Evolutionary conservation across 1,140 invertebrate genomes (phyloP), one percentile per base, ranked within the genome.

Genomic region (Pseudomyrmex concolor): DNA sequence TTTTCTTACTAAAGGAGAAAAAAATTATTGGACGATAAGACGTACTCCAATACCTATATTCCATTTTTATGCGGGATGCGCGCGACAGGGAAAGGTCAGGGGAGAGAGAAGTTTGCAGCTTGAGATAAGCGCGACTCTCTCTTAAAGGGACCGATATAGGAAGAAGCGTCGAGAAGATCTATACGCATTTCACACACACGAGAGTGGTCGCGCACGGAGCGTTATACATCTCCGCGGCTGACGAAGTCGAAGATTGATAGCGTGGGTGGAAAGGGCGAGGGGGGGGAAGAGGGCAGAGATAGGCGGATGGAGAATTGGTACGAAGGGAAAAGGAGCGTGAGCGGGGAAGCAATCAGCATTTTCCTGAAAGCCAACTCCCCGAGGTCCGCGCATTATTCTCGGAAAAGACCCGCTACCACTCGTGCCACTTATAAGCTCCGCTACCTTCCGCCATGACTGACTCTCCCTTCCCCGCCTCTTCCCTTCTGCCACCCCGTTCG

Each of bases 321-420:
- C 0, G 76, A 60, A 59, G 54, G 76, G 62, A 59, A 70, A 70
- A 59, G 76, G 63, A 77, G 63, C 43, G 51, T 17, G 64, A 63
- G 72, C 76, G 83, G 83, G 83, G 89, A 91, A 90, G 92, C 92
- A 93, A 92, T 93, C 92, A 92, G 92, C 90, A 92, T 93, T 92
- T 92, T 89, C 86, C 91, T 86, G 89, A 91, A 87, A 91, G 88
- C 87, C 81, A 59, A 83, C 86, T 90, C 90, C 91, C 86, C 71
- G 73, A 89, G 83, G 88, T 89, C 78, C 64, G 77, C 83, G 91
- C 89, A 92, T 93, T 92, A 92, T 93, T 93, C 90, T 90, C 86
- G 66, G 68, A 68, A 74, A 51, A 89, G 74, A 67, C 81, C 80
- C 71, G 85, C 66, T 70, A 70, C 66, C 66, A 80, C 76, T 60